Evolutionary conservation across 2,113 vertebrate species (phyloP).

Genomic region (Grammomys dolichurus): DNA sequence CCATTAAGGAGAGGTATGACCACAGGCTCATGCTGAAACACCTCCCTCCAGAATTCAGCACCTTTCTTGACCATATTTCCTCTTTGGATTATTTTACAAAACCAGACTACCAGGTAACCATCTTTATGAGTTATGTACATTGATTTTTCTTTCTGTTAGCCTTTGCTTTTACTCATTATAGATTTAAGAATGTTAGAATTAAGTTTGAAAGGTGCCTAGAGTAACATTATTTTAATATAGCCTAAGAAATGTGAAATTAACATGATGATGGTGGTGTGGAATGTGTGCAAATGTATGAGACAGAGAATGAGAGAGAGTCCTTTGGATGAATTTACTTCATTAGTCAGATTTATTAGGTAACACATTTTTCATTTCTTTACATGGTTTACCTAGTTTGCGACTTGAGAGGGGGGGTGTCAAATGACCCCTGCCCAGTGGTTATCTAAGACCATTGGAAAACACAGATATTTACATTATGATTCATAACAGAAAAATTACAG

Average conservation of each 20-base stretch:
- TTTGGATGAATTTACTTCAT: conserved; percentile 3
- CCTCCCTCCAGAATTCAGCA: conserved; percentile 94
- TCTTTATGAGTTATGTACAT: conserved; percentile 61
- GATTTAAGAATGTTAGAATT: conserved; percentile 23
- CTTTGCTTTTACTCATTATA: conserved; percentile 20
- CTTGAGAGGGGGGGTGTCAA: not conserved
- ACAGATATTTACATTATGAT: not conserved
- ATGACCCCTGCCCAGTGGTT: too few species aligned
- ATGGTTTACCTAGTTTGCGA: not conserved
- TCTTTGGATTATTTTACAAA: conserved; percentile 98
- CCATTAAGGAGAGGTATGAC: conserved; percentile 97
- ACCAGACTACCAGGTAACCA: conserved; percentile 96
- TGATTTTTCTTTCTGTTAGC: conserved; percentile 49
- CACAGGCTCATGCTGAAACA: conserved; percentile 98
- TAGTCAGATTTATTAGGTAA: conserved; percentile 37
- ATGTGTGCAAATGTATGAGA: not conserved
- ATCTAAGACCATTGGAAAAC: not conserved
- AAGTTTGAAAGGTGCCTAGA: not conserved
- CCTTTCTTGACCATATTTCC: conserved; percentile 97
- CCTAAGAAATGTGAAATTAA: conserved; percentile 43
- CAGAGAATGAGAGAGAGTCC: not conserved
- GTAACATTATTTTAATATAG: conserved; percentile 57
- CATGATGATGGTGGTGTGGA: conserved; percentile 4
- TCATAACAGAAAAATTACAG: not conserved
- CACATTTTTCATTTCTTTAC: conserved; percentile 20